Conservation (phyloP, 2,888 invertebrate genomes). For the Melipona bicolor region DNA sequence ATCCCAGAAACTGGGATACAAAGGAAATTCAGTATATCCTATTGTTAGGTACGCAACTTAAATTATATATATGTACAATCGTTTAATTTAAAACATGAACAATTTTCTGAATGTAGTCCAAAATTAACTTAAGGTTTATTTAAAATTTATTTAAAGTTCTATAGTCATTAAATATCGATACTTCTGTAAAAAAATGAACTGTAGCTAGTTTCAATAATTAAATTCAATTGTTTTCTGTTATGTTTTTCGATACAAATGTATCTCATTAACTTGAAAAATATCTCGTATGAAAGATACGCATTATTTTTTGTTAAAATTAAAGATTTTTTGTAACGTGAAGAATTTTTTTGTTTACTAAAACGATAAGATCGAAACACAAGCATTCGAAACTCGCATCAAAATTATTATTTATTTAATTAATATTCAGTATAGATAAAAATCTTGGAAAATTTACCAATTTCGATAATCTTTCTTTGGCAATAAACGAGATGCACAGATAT, state of each 20-base stretch:
- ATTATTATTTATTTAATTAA: not conserved
- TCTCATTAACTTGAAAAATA: not conserved
- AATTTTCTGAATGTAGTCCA: too few species aligned
- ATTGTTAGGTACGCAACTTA: constrained; percentile 50
- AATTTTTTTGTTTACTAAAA: not conserved
- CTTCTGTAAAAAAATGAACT: too few species aligned
- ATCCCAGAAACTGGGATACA: constrained; percentile 25
- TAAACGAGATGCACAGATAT: not conserved
- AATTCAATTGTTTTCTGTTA: not conserved
- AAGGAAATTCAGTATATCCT: constrained; percentile 48
- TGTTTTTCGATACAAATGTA: too few species aligned
- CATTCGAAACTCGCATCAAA: not conserved
- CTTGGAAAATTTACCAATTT: not conserved
- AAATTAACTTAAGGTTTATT: too few species aligned
- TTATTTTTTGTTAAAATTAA: not conserved
- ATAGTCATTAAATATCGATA: too few species aligned
- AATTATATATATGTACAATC: not conserved
- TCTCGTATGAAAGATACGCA: not conserved
- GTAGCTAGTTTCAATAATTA: too few species aligned
- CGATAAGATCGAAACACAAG: not conserved
- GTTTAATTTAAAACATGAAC: too few species aligned
- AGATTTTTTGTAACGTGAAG: not conserved
- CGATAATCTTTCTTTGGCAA: not conserved
- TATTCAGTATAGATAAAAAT: not conserved
- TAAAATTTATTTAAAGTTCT: too few species aligned